Evolutionary conservation across 2,888 invertebrate genomes (phyloP), one percentile per base, ranked within the genome.

Genomic region (Cephalotes varians): DNA sequence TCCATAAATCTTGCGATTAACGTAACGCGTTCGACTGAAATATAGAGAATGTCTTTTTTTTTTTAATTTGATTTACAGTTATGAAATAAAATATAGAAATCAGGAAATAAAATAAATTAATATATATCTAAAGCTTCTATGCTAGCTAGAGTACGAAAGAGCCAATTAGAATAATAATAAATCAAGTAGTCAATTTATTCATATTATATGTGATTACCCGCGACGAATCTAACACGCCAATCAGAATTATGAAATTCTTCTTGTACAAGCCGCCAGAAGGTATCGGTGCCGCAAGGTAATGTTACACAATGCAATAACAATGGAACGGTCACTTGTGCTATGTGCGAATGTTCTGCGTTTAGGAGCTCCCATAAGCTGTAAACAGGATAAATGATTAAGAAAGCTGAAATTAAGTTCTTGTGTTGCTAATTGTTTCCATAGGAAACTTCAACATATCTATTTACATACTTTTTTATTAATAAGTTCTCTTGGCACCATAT

Each of bases 401-500:
- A 28, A 15, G 9, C 1, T 21, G 21, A 34, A 47, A 34, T 0
- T 21, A 28, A 47, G 31, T 58, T 60, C n/a, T 73, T 1, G 28
- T 21, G 9, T 37, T 7, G 51, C 9, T 21, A 28, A 2, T n/a
- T 15, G 5, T 3, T n/a, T 81, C 10, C 21, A 10, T 21, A 31
- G 12, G 3, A 28, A 56, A 72, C 7, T 25, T 64, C 25, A 31
- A 47, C 37, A 34, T 74, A 54, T 10, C n/a, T 74, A 58, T 12
- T n/a, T 21, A 83, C 95, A 94, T 95, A 98, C 98, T 98, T 98
- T 93, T 98, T 98, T 85, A 99, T 98, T 3, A 99, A 95, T 51
- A 98, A 95, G 94, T 99, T 99, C 95, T 99, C 98, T 94, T 99
- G 99, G 88, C 98, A 98, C 98, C 98, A 99, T 90, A 98, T 98